Evolutionary conservation across 2,888 invertebrate species (phyloP), one percentile per base, ranked within the genome.

Genomic region (Polydrusus pterygomalis): DNA sequence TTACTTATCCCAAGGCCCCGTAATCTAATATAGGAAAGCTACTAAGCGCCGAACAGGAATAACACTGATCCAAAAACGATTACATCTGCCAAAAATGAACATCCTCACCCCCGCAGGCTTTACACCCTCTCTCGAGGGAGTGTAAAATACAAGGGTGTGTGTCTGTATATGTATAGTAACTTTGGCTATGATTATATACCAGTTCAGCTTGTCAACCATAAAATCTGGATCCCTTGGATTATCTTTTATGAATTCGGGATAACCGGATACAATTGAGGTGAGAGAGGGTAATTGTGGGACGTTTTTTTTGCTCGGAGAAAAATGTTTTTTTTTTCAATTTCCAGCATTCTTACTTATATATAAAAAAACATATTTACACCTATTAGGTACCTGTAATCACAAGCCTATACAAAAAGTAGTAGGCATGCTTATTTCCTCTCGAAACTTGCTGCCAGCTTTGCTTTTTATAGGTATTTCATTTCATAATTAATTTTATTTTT

Each of bases 71-170:
- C 87, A 85, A 86, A 87, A 88, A 86, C 88, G 88, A 87, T 88
- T 88, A 87, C 87, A 86, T 87, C 87, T 87, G 87, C 88, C 87
- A 87, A 85, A 88, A 88, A 87, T 87, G 88, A 88, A 86, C 88
- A 87, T 87, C 87, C 85, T 83, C 83, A 81, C 83, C 81, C 85
- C 83, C 18, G 51, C 64, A 68, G 51, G 54, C 65, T 25, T 34
- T 45, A 20, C 54, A 49, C 43, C 71, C 54, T 47, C 38, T 68
- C 64, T 30, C 68, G 10, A 13, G 68, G 74, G 74, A 69, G 34
- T 25, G 49, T 40, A 56, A 18, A 70, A 58, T 60, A 70, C 45
- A 67, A 67, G 75, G 75, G 75, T 62, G 70, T 65, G 65, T 69
- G 69, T 63, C 69, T 38, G 63, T 72, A 43, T n/a, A n/a, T n/a